Percentiles rank a stretch among this genome's conserved stretches.
These are phyloP conservation scores for Microcebus tavaratra DNA, from an alignment of 2,113 vertebrate genomes.

Conservation along the genomic window DNA sequence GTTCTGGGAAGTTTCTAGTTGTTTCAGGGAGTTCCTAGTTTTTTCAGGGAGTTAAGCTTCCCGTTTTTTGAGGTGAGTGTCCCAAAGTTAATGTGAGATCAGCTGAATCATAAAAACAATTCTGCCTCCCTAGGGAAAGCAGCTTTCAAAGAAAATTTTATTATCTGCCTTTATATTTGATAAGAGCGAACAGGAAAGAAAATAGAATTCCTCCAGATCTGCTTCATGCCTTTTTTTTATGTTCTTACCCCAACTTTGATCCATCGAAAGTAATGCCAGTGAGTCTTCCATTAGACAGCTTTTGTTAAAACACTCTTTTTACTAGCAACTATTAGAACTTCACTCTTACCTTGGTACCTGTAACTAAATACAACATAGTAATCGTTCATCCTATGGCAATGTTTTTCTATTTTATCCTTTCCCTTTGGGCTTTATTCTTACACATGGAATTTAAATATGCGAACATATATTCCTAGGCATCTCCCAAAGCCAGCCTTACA, in stretches of 20 bases:
- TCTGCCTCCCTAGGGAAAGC: slow-evolving; percentile 22
- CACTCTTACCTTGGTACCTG: background rate
- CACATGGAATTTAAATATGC: background rate
- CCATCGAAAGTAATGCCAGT: background rate
- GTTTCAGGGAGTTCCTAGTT: slow-evolving; percentile 61
- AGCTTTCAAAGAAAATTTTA: slow-evolving; percentile 38
- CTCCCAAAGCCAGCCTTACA: slow-evolving; percentile 31
- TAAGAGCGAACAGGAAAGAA: slow-evolving; percentile 11
- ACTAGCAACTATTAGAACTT: background rate
- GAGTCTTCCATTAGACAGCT: background rate
- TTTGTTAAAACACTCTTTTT: background rate
- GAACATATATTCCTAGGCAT: background rate
- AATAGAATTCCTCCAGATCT: slow-evolving; percentile 1
- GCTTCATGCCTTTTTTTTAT: slow-evolving; percentile 1
- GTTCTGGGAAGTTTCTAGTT: slow-evolving; percentile 68
- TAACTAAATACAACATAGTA: background rate
- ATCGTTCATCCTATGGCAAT: background rate
- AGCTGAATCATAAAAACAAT: slow-evolving; percentile 42
- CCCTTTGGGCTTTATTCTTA: slow-evolving; percentile 14
- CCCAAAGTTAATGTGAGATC: background rate
- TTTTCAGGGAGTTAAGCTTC: slow-evolving; percentile 50
- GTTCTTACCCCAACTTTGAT: background rate
- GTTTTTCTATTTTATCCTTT: background rate
- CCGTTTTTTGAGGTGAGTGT: slow-evolving; percentile 6
- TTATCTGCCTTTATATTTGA: slow-evolving; percentile 16